Percentiles rank a stretch among this genome's conserved stretches.
Evolutionary conservation across 2,113 vertebrate genomes (phyloP).

Genomic region (Ginglymostoma cirratum): DNA sequence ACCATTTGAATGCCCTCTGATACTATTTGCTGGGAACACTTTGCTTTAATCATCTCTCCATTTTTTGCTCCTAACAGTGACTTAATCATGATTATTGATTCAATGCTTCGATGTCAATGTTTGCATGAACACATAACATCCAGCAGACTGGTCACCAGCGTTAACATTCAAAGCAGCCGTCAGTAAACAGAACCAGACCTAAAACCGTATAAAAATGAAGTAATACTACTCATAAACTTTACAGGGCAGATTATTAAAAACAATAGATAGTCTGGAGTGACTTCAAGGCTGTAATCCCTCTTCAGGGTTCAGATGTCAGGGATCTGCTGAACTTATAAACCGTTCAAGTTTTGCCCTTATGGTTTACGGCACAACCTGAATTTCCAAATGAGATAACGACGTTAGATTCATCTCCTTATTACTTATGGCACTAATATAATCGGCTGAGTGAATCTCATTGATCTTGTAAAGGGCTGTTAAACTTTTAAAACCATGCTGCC

Average conservation of each 20-base stretch:
- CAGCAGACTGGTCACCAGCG: neutral
- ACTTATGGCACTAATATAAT: neutral
- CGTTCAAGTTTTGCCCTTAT: neutral
- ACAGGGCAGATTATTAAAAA: slow-evolving; percentile 12
- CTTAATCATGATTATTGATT: neutral
- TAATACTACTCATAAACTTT: slow-evolving; percentile 34
- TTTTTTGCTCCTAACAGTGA: neutral
- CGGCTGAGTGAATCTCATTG: neutral
- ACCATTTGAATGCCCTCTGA: neutral
- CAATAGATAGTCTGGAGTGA: slow-evolving; percentile 15
- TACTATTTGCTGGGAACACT: neutral
- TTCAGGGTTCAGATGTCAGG: neutral
- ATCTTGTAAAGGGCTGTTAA: neutral
- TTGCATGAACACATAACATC: neutral
- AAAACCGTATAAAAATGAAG: neutral
- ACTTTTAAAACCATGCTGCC: neutral
- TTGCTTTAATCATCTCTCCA: neutral
- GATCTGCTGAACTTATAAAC: slow-evolving; percentile 9
- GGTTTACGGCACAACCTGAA: neutral
- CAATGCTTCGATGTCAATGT: neutral
- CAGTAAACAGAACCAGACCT: neutral
- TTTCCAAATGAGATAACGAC: slow-evolving; percentile 10
- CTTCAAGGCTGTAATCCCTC: slow-evolving; percentile 12
- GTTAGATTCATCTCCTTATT: neutral
- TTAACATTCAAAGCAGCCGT: neutral